These are phyloP conservation scores for Orchesella cincta DNA, from an alignment of 1,140 invertebrate species.

Conservation along the genomic window DNA sequence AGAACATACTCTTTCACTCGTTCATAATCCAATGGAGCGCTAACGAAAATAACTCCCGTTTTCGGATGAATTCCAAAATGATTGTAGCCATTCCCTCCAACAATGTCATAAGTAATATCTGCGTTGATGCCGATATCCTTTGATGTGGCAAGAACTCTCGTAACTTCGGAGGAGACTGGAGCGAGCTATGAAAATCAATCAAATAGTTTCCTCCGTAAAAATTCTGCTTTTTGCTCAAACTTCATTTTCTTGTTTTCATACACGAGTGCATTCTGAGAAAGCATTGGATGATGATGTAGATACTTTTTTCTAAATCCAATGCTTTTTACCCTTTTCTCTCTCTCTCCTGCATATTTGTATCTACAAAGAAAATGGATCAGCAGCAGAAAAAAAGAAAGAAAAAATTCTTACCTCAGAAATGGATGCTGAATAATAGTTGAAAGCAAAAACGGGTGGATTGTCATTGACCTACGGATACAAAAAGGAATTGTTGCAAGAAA, in stretches of 20 bases:
- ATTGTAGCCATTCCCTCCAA: constrained; percentile 83
- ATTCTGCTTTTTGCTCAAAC: no score
- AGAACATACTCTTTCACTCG: constrained; percentile 80
- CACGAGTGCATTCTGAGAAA: no score
- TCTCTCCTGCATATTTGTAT: no score
- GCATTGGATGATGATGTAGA: no score
- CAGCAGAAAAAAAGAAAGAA: neutral
- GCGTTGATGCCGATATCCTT: constrained; percentile 90
- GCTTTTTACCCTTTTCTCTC: no score
- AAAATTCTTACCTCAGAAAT: constrained; percentile 65
- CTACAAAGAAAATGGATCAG: no score
- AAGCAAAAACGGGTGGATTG: constrained; percentile 88
- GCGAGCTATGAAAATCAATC: constrained; percentile 57
- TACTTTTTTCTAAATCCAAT: no score
- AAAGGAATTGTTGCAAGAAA: constrained; percentile 6
- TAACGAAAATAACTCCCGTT: constrained; percentile 71
- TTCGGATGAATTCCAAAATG: constrained; percentile 76
- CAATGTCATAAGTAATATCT: constrained; percentile 84
- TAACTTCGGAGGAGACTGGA: constrained; percentile 72
- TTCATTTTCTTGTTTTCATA: no score
- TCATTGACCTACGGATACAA: constrained; percentile 61
- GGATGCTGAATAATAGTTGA: constrained; percentile 71
- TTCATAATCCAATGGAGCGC: constrained; percentile 82
- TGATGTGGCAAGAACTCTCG: constrained; percentile 83
- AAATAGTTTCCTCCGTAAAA: constrained; percentile 16